These are phyloP conservation scores for Marasmarcha lunaedactyla DNA, from an alignment of 2,888 invertebrate genomes.

Conservation along the genomic window DNA sequence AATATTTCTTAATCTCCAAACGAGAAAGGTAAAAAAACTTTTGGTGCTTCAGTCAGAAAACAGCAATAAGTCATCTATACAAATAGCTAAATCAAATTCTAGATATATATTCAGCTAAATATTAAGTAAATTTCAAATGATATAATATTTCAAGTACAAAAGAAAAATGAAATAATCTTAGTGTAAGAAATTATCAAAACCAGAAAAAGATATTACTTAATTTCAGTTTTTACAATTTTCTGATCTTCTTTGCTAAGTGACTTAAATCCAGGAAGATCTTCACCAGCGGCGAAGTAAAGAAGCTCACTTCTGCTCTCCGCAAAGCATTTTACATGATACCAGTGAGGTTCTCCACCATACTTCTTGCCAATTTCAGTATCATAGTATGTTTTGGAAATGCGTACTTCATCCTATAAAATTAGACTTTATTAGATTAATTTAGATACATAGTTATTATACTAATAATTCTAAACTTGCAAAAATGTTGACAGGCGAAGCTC, in stretches of 20 bases:
- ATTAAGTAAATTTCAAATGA: too few species aligned
- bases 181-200: too few species aligned
- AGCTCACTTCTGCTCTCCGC: slow-evolving; percentile 77
- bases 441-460: background rate
- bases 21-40: too few species aligned
- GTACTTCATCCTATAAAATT: slow-evolving; percentile 72
- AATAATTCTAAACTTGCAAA: background rate
- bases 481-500: too few species aligned
- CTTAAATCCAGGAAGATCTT: slow-evolving; percentile 82
- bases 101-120: too few species aligned
- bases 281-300: slow-evolving; percentile 79
- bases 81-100: too few species aligned
- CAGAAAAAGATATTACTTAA: slow-evolving; percentile 74
- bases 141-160: too few species aligned
- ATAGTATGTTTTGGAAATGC: slow-evolving; percentile 87
- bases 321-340: slow-evolving; percentile 96
- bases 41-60: too few species aligned
- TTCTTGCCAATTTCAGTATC: slow-evolving; percentile 83
- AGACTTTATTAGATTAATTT: too few species aligned
- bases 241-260: slow-evolving; percentile 79
- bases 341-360: slow-evolving; percentile 86
- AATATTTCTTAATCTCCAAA: too few species aligned
- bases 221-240: slow-evolving; percentile 66
- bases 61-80: too few species aligned
- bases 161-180: too few species aligned